Conservation (phyloP, 2,888 invertebrate species). For the Ormyrus nitidulus region DNA sequence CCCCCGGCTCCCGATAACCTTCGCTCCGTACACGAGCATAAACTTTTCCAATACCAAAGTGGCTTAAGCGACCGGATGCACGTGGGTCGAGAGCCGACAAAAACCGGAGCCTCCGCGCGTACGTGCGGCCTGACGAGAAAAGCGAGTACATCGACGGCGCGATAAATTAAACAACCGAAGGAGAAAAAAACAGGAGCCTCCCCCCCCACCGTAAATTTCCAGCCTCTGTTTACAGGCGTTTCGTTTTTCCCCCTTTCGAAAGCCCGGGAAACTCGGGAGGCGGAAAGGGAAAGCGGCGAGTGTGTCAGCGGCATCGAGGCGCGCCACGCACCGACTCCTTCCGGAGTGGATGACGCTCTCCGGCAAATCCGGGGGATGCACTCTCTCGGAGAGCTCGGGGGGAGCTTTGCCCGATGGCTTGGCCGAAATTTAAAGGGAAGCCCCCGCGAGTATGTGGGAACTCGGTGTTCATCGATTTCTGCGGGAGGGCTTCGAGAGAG, state of each 20-base stretch:
- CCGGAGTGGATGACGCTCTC: too few relatives aligned
- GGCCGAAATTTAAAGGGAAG: slow-evolving; percentile 20
- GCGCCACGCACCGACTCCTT: too few relatives aligned
- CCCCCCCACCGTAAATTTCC: too few relatives aligned
- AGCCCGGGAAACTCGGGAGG: too few relatives aligned
- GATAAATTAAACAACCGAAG: slow-evolving; percentile 24
- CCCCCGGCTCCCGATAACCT: too few relatives aligned
- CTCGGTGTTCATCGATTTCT: slow-evolving; percentile 18
- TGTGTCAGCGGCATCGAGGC: too few relatives aligned
- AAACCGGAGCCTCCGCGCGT: neutral
- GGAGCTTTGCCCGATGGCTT: too few relatives aligned
- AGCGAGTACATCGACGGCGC: too few relatives aligned
- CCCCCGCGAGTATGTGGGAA: neutral
- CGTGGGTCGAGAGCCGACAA: neutral
- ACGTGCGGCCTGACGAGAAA: slow-evolving; percentile 8
- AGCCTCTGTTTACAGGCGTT: slow-evolving; percentile 5
- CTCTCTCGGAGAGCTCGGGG: too few relatives aligned
- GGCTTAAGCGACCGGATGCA: neutral
- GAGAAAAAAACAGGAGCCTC: neutral
- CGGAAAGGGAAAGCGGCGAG: too few relatives aligned
- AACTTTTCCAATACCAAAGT: neutral
- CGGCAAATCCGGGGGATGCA: neutral
- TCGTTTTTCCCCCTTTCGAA: neutral
- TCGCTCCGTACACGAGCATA: too few relatives aligned
- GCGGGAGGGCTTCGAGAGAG: neutral